phyloP scores from a whole-genome alignment of 1,140 invertebrate genomes.

The Cotesia typhae region DNA sequence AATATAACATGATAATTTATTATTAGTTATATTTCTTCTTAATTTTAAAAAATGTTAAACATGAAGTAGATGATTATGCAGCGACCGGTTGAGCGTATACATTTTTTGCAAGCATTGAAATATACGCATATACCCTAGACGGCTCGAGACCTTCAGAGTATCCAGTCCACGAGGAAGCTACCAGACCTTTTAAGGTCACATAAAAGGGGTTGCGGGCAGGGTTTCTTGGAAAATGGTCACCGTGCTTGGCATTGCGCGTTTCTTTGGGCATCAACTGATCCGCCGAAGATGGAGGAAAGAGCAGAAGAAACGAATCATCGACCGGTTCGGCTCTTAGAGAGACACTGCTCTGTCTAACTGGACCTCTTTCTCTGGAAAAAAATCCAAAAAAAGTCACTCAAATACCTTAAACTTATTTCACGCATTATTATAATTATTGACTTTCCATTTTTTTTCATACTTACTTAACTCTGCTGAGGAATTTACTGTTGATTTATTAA shows the following conservation, averaged over 20 bases:
- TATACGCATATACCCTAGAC: not conserved
- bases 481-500: too few relatives aligned
- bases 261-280: constrained; percentile 7
- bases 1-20: not conserved
- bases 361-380: not conserved
- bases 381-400: not conserved
- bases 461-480: too few relatives aligned
- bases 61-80: constrained; percentile 3
- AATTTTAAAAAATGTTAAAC: not conserved
- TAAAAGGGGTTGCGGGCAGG: constrained; percentile 23
- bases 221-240: constrained; percentile 30
- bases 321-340: constrained; percentile 16
- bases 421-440: too few relatives aligned
- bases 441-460: too few relatives aligned
- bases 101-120: not conserved
- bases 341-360: not conserved
- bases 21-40: not conserved
- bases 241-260: constrained; percentile 16
- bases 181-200: constrained; percentile 24
- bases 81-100: too few relatives aligned
- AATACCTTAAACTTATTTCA: constrained; percentile 3
- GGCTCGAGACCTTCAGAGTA: constrained; percentile 12
- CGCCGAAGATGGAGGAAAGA: constrained; percentile 14
- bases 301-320: constrained; percentile 4
- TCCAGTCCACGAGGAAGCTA: not conserved